These are phyloP conservation scores for Drosophila setosimentum DNA, from an alignment of 2,888 invertebrate species.

Conservation along the genomic window DNA sequence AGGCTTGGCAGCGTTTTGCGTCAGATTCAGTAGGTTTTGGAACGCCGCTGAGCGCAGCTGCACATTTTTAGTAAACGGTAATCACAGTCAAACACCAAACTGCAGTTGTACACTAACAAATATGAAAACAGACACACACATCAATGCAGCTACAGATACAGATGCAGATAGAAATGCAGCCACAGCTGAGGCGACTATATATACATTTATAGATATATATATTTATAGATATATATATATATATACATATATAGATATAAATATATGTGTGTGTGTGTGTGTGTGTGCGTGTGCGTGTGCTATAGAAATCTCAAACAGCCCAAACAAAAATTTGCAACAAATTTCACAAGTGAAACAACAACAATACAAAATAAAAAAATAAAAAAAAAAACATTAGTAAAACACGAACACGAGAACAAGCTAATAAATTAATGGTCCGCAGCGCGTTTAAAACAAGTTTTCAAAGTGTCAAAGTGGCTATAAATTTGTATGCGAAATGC, in stretches of 20 bases:
- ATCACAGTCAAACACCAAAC: constrained; percentile 38
- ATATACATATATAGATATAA: constrained; percentile 18
- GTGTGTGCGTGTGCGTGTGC: constrained; percentile 42
- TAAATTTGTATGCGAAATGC: constrained; percentile 57
- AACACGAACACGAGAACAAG: constrained; percentile 17
- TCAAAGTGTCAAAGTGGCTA: constrained; percentile 76
- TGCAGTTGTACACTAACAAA: constrained; percentile 34
- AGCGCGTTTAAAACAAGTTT: constrained; percentile 67
- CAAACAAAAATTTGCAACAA: constrained; percentile 53
- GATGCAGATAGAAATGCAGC: constrained; percentile 41
- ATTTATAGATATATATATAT: not conserved
- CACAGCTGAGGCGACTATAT: constrained; percentile 53
- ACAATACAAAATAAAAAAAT: constrained; percentile 21
- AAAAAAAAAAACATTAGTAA: constrained; percentile 13
- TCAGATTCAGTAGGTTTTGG: constrained; percentile 78
- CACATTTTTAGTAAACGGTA: constrained; percentile 64
- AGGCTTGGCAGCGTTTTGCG: constrained; percentile 27
- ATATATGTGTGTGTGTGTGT: constrained; percentile 28
- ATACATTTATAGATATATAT: constrained; percentile 18
- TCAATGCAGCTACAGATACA: constrained; percentile 28
- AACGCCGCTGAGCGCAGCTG: constrained; percentile 82
- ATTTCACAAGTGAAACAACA: constrained; percentile 37
- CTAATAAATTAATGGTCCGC: constrained; percentile 60
- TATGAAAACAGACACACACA: constrained; percentile 38
- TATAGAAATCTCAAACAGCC: constrained; percentile 56